phyloP scores from a whole-genome alignment of 2,113 vertebrate genomes.

The Lota lota region DNA sequence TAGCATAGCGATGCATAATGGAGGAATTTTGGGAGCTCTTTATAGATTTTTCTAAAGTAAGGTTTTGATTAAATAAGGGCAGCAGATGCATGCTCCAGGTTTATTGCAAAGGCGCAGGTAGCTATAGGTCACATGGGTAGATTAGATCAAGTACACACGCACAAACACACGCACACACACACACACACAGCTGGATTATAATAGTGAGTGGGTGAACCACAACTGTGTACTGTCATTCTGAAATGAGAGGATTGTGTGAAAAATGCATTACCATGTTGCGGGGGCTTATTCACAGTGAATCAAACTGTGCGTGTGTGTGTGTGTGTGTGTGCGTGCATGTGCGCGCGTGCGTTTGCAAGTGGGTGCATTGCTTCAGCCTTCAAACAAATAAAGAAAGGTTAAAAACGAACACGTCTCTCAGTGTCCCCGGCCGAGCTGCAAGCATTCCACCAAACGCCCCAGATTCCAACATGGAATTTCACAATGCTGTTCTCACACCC shows the following conservation, averaged over 20 bases:
- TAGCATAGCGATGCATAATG: too few species aligned
- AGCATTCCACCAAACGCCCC: constrained; percentile 68
- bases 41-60: not conserved
- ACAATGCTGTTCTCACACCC: constrained; percentile 67
- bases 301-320: constrained; percentile 31
- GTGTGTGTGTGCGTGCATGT: constrained; percentile 11
- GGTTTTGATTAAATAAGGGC: not conserved
- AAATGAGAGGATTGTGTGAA: constrained; percentile 58
- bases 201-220: constrained; percentile 58
- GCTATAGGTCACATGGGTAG: constrained; percentile 20
- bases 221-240: constrained; percentile 46
- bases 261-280: constrained; percentile 63
- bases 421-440: constrained; percentile 65
- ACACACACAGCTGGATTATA: constrained; percentile 12
- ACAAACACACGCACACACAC: constrained; percentile 19
- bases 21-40: too few species aligned
- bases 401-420: constrained; percentile 65
- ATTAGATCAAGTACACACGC: constrained; percentile 39
- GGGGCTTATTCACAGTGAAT: constrained; percentile 49
- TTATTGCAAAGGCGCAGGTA: constrained; percentile 21
- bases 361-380: constrained; percentile 21
- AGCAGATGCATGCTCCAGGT: not conserved
- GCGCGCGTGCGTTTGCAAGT: constrained; percentile 2
- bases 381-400: constrained; percentile 49
- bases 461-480: constrained; percentile 74